Evolutionary conservation across 2,888 invertebrate genomes (phyloP), one percentile per base, ranked within the genome.

Genomic region (Orthosia gracilis): DNA sequence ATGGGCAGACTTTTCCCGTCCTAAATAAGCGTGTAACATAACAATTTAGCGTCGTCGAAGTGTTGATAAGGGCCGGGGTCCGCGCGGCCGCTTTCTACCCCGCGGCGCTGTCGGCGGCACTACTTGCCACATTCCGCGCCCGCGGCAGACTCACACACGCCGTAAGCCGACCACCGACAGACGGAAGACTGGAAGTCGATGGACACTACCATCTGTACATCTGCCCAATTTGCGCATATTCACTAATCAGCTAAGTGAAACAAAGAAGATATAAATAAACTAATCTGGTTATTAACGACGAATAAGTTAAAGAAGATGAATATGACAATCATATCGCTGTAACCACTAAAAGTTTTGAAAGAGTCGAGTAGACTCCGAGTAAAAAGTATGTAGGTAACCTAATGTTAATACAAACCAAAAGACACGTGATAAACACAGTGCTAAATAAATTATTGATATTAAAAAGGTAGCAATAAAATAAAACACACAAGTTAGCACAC

Each of bases 41-140:
- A 79, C 69, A 85, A 85, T 87, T 83, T 80, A 85, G 78, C 66
- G 59, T 83, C 76, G 77, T 79, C 69, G 85, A 83, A 85, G 85
- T 83, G 80, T 78, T 80, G 87, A 85, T 87, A 85, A 89, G 91
- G 92, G 91, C 89, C 87, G 79, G 79, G 88, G 87, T 83, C 86
- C 88, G 83, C 76, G 71, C 80, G 86, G 88, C 85, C 88, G 89
- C 94, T 94, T 94, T 94, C 94, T 94, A 93, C 93, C 94, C 93
- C 67, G 92, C 85, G 93, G 94, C 94, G 82, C 77, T 75, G 81
- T 63, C 80, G 45, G 80, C 55, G 84, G 65, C 49, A 83, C 83
- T 84, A 84, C 78, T 85, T 87, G 88, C 88, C 89, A 87, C 92
- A 93, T 92, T 92, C 92, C 92, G 81, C 82, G 88, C 89, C 88